A percentile compares a stretch with the other conserved stretches of the same genome.
Evolutionary conservation across 2,888 invertebrate genomes (phyloP).

Genomic region (Spilarctia lutea): DNA sequence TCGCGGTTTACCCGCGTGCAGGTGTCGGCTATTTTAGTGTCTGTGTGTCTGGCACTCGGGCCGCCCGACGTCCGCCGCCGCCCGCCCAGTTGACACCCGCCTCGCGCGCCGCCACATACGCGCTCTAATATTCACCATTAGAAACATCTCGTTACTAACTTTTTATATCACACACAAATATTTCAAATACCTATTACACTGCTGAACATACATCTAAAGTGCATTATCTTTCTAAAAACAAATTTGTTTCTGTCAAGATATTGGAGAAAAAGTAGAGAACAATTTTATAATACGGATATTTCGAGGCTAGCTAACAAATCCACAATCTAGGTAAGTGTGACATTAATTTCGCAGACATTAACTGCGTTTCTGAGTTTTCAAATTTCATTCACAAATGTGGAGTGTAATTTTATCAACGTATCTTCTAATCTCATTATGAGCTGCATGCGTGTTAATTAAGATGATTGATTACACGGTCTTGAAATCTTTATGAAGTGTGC

Average conservation of each 20-base stretch:
- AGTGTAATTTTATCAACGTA: slow-evolving; percentile 26
- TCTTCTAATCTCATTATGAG: neutral
- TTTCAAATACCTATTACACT: slow-evolving; percentile 17
- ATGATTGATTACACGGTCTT: slow-evolving; percentile 41
- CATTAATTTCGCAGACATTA: slow-evolving; percentile 60
- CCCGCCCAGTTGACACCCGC: slow-evolving; percentile 73
- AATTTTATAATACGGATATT: slow-evolving; percentile 41
- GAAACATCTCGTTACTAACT: slow-evolving; percentile 31
- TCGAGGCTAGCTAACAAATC: slow-evolving; percentile 49
- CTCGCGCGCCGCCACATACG: slow-evolving; percentile 55
- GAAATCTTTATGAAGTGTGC: slow-evolving; percentile 36
- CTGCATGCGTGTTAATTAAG: slow-evolving; percentile 9
- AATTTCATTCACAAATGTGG: slow-evolving; percentile 36
- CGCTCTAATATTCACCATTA: slow-evolving; percentile 5
- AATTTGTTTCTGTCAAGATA: slow-evolving; percentile 3
- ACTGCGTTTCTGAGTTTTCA: slow-evolving; percentile 48
- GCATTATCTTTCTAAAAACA: slow-evolving; percentile 6
- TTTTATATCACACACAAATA: slow-evolving; percentile 39
- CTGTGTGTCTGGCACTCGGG: slow-evolving; percentile 58
- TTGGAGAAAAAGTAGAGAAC: slow-evolving; percentile 24
- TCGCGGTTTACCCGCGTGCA: slow-evolving; percentile 74
- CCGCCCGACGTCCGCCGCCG: slow-evolving; percentile 64
- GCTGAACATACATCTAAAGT: slow-evolving; percentile 15
- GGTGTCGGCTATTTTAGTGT: slow-evolving; percentile 83
- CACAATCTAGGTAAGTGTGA: slow-evolving; percentile 67